A percentile compares a stretch with the other conserved stretches of the same genome.
These are phyloP conservation scores for Procavia capensis DNA, from an alignment of 2,113 vertebrate genomes.

Conservation along the genomic window DNA sequence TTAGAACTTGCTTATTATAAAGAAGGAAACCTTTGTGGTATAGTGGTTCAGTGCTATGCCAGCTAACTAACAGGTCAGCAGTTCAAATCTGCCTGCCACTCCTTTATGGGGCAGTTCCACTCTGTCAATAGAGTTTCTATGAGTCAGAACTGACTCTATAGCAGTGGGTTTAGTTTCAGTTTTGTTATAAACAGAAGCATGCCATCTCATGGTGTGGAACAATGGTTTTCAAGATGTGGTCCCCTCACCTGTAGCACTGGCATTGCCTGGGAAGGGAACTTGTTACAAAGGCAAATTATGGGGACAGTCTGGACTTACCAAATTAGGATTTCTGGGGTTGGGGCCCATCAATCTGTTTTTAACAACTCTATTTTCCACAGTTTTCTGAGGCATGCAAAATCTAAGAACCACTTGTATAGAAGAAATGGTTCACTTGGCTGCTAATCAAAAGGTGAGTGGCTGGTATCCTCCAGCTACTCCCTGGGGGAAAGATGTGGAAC, in stretches of 20 bases:
- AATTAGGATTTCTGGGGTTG: not conserved
- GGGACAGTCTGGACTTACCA: not conserved
- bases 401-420: not conserved
- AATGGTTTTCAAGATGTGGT: not conserved
- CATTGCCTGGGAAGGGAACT: not conserved
- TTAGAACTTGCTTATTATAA: not conserved
- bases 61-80: too few relatives aligned
- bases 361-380: not conserved
- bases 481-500: too few relatives aligned
- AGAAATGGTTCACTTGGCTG: not conserved
- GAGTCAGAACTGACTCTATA: too few relatives aligned
- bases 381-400: not conserved
- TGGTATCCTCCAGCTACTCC: too few relatives aligned
- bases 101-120: too few relatives aligned
- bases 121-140: too few relatives aligned
- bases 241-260: not conserved
- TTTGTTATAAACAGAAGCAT: not conserved
- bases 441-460: too few relatives aligned
- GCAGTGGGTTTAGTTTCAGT: too few relatives aligned
- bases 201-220: not conserved
- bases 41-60: too few relatives aligned
- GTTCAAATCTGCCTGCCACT: too few relatives aligned
- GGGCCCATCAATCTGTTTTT: not conserved
- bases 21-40: too few relatives aligned
- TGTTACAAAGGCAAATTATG: not conserved